Conservation (phyloP, 1,140 invertebrate genomes). For the Listronotus oregonensis region DNA sequence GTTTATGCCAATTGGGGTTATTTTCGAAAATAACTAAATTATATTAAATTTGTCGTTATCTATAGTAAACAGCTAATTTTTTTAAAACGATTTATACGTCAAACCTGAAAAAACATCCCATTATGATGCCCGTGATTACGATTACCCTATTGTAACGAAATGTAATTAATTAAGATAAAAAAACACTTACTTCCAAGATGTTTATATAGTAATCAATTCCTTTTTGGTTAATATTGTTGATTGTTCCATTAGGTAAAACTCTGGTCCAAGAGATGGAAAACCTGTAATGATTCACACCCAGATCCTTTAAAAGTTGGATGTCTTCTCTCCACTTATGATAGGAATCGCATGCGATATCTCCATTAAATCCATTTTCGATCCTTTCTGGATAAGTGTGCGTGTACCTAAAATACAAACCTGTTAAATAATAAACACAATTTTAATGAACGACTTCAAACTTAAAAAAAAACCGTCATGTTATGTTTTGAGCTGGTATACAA, state of each 20-base stretch:
- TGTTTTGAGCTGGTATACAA: not conserved
- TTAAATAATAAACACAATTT: not conserved
- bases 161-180: too few relatives aligned
- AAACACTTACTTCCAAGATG: constrained; percentile 55
- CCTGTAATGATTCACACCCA: constrained; percentile 60
- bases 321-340: constrained; percentile 65
- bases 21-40: too few relatives aligned
- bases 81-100: too few relatives aligned
- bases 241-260: constrained; percentile 44
- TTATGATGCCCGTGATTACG: too few relatives aligned
- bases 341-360: constrained; percentile 64
- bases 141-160: too few relatives aligned
- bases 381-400: constrained; percentile 60
- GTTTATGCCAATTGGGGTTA: too few relatives aligned
- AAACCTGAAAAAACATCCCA: too few relatives aligned
- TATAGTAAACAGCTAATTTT: too few relatives aligned
- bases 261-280: constrained; percentile 68
- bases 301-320: constrained; percentile 57
- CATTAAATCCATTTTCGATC: constrained; percentile 61
- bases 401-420: constrained; percentile 45
- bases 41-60: too few relatives aligned
- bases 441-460: not conserved
- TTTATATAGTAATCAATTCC: constrained; percentile 70
- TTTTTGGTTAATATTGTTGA: constrained; percentile 61
- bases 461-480: not conserved